Evolutionary conservation across 2,888 invertebrate species (phyloP).

Genomic region (Brenthis daphne): DNA sequence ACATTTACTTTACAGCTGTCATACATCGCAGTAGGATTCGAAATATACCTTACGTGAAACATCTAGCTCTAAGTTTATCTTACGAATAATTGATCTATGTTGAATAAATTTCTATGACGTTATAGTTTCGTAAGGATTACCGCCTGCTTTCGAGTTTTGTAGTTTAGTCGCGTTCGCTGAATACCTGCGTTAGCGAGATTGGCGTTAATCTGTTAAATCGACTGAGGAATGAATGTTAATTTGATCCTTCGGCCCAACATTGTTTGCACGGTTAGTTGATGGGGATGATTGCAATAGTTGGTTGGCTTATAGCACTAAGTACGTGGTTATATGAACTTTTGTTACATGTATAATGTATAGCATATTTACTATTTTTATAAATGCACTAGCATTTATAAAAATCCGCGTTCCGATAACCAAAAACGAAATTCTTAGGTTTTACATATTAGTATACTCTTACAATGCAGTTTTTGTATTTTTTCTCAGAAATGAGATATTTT

Average conservation of each 20-base stretch:
- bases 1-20: neutral
- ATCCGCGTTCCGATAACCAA: no score
- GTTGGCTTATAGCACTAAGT: constrained; percentile 14
- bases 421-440: no score
- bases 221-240: constrained; percentile 69
- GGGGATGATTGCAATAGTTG: constrained; percentile 36
- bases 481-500: no score
- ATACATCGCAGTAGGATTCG: neutral
- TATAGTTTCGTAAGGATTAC: constrained; percentile 73
- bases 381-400: no score
- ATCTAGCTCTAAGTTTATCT: neutral
- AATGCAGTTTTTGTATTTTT: no score
- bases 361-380: no score
- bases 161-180: constrained; percentile 60
- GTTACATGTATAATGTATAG: neutral
- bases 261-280: constrained; percentile 45
- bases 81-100: constrained; percentile 66
- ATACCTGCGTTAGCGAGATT: constrained; percentile 58
- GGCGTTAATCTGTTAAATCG: constrained; percentile 68
- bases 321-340: constrained; percentile 4
- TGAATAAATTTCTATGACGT: constrained; percentile 72
- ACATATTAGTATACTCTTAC: no score
- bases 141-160: constrained; percentile 55
- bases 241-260: constrained; percentile 54
- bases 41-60: constrained; percentile 7